Evolutionary conservation across 2,888 invertebrate genomes (phyloP).

Genomic region (Tenthredo scrophulariae): DNA sequence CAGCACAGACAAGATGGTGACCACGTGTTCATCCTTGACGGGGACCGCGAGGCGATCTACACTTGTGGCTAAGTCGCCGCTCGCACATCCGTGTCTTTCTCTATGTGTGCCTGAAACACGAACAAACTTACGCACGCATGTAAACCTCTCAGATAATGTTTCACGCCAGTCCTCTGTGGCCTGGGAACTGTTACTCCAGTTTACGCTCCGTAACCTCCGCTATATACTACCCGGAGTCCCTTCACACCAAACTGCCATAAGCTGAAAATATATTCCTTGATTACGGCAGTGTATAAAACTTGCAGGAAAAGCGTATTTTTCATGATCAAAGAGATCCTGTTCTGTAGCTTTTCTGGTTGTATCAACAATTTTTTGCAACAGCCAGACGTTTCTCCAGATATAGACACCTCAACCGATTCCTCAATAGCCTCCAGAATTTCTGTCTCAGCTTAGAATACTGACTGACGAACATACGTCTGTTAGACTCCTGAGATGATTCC

Average conservation of each 20-base stretch:
- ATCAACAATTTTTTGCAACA: too few species aligned
- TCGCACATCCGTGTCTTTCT: slow-evolving; percentile 47
- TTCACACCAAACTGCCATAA: slow-evolving; percentile 63
- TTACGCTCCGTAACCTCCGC: slow-evolving; percentile 70
- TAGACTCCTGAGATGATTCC: too few species aligned
- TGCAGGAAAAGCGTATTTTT: too few species aligned
- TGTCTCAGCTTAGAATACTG: too few species aligned
- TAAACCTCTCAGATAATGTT: slow-evolving; percentile 47
- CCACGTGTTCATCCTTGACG: slow-evolving; percentile 62
- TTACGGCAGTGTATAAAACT: background rate
- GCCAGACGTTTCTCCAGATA: too few species aligned
- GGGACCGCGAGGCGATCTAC: background rate
- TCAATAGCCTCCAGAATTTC: too few species aligned
- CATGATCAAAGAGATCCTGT: too few species aligned
- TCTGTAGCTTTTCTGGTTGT: too few species aligned
- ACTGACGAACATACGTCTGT: too few species aligned
- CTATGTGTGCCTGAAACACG: background rate
- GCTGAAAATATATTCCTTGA: background rate
- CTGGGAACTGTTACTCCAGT: slow-evolving; percentile 73
- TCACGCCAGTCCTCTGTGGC: slow-evolving; percentile 56
- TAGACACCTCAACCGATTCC: too few species aligned
- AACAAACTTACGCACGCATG: slow-evolving; percentile 17
- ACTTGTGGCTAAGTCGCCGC: slow-evolving; percentile 11
- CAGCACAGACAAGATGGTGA: slow-evolving; percentile 60
- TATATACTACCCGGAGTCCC: slow-evolving; percentile 59